These are phyloP conservation scores for Elaphurus davidianus DNA, from an alignment of 2,113 vertebrate genomes.

Conservation along the genomic window DNA sequence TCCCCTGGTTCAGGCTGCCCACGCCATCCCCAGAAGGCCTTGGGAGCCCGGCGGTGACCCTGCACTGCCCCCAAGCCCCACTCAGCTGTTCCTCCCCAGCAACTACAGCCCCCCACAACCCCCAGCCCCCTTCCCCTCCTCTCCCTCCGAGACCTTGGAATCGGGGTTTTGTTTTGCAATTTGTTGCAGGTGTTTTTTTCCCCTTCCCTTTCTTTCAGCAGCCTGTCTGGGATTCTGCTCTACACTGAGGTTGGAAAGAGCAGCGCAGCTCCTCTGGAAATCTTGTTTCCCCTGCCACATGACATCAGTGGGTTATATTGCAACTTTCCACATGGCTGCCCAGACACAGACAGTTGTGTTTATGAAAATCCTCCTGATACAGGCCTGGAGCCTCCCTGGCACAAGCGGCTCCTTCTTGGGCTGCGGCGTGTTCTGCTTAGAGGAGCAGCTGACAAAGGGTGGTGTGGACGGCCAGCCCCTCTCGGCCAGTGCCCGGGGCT, in stretches of 20 bases:
- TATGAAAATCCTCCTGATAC: slow-evolving; percentile 70
- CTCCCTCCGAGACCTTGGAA: not conserved
- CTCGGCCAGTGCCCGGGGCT: not conserved
- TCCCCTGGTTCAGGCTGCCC: not conserved
- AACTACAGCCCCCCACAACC: not conserved
- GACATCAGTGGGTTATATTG: slow-evolving; percentile 64
- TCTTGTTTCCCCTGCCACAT: slow-evolving; percentile 46
- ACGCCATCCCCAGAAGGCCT: fast-evolving
- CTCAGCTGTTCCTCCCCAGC: not conserved
- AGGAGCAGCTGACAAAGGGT: slow-evolving; percentile 10
- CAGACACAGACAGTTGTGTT: slow-evolving; percentile 69
- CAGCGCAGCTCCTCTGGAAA: not conserved
- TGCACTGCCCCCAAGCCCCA: not conserved
- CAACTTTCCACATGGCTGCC: slow-evolving; percentile 76
- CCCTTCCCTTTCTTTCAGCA: not conserved
- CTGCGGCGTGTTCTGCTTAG: slow-evolving; percentile 2
- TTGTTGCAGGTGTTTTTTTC: not conserved
- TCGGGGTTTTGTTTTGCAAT: not conserved
- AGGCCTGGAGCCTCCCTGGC: slow-evolving; percentile 28
- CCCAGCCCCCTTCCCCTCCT: too few species aligned
- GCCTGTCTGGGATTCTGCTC: slow-evolving; percentile 1
- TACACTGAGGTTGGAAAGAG: not conserved
- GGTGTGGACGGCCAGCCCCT: not conserved
- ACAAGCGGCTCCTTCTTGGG: slow-evolving; percentile 12
- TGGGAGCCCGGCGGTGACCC: not conserved